Evolutionary conservation across 2,888 invertebrate genomes (phyloP), one percentile per base, ranked within the genome.

Genomic region (Agrochola lychnidis): DNA sequence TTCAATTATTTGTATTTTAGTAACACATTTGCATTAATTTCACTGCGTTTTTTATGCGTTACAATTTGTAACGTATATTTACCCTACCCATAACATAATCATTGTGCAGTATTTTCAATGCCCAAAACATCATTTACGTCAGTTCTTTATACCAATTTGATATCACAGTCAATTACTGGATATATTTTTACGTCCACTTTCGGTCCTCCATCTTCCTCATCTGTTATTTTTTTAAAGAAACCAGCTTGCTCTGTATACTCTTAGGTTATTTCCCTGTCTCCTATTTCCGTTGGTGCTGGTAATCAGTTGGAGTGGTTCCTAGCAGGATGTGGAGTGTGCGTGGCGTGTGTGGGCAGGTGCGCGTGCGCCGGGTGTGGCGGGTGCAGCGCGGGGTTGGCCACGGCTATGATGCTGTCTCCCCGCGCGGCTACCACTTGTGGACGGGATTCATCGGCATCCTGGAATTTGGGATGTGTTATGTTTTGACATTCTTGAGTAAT

Each of bases 371-470:
- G 96, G 30, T 97, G 72, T 96, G 91, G 92, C 2, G 98, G 96
- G 25, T 97, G 98, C 85, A 98, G 95, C 4, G 98, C 98, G 22
- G 99, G 99, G 97, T 99, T 98, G 40, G 98, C 98, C 1, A 99
- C 98, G 0, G 99, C 99, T 88, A 99, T 99, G 91, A 99, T 99
- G 93, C 98, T 98, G 93, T 98, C 98, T 0, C 98, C 98, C 22
- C 98, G 97, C 0, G 98, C 98, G 0, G 98, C 98, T 81, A 99
- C 98, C 82, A 99, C 98, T 96, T 98, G 97, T 0, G 98, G 97
- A 42, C 97, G 89, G 74, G 97, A 91, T 62, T 96, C 96, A 12
- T 96, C 96, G 0, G 92, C 86, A 2, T 96, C 96, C 96, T 95
- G 88, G 0, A 83, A 84, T 25, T 10, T 0, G 10, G 2, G 2